A percentile compares a stretch with the other conserved stretches of the same genome.
Evolutionary conservation across 1,140 invertebrate species (phyloP).

Genomic region (Plodia interpunctella): DNA sequence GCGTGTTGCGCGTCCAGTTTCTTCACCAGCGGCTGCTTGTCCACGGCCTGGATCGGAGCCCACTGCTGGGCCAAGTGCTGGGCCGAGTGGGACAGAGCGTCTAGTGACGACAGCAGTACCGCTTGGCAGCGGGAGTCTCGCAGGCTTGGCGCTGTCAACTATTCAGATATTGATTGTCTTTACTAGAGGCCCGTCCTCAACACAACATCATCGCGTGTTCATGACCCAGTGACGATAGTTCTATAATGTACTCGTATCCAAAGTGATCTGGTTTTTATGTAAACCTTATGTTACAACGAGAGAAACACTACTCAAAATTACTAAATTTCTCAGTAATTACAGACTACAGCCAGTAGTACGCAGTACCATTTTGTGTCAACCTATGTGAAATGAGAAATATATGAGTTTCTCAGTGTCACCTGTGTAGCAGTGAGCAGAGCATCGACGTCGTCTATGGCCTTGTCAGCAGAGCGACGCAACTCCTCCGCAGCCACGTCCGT

Average conservation of each 20-base stretch:
- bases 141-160: conserved; percentile 26
- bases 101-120: conserved; percentile 18
- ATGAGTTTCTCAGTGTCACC: too few species aligned
- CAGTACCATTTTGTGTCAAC: too few species aligned
- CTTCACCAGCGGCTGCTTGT: neutral
- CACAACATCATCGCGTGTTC: neutral
- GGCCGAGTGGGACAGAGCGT: conserved; percentile 13
- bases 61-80: conserved; percentile 11
- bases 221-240: neutral
- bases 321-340: neutral
- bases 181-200: neutral
- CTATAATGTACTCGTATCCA: too few species aligned
- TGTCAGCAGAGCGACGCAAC: conserved; percentile 20
- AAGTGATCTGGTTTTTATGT: too few species aligned
- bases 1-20: neutral
- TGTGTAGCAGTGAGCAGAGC: conserved; percentile 30
- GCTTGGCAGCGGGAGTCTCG: conserved; percentile 20
- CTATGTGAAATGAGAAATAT: too few species aligned
- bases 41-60: neutral
- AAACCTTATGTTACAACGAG: too few species aligned
- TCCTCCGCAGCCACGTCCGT: neutral
- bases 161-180: too few species aligned
- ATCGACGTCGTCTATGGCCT: conserved; percentile 23
- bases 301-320: too few species aligned
- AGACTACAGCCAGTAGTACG: neutral